Conservation (phyloP, 1,140 invertebrate species). For the Stegodyphus mimosarum region DNA sequence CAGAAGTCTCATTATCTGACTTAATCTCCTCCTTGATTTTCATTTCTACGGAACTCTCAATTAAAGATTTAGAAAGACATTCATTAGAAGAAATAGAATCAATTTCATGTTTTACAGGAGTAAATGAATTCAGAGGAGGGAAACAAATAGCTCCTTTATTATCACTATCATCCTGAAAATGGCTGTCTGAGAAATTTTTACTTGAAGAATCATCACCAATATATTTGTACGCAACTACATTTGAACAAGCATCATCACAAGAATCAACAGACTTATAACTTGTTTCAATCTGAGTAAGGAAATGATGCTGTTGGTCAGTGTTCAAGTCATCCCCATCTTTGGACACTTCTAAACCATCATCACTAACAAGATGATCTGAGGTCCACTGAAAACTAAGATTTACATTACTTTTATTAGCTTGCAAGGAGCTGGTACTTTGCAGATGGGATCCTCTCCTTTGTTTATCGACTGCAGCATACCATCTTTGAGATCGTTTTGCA, state of each 20-base stretch:
- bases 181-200: background rate
- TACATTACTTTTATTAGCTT: conserved; percentile 3
- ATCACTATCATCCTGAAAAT: background rate
- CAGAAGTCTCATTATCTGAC: background rate
- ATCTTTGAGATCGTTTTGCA: conserved; percentile 37
- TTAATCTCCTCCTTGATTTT: background rate
- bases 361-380: conserved; percentile 7
- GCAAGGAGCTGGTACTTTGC: background rate
- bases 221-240: background rate
- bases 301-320: background rate
- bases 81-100: background rate
- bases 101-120: background rate
- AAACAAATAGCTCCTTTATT: background rate
- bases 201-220: background rate
- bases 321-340: background rate
- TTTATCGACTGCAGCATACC: conserved; percentile 11
- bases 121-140: too few relatives aligned
- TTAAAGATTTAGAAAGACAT: background rate
- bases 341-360: background rate
- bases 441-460: conserved; percentile 11
- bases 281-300: background rate
- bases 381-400: background rate
- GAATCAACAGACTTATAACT: background rate
- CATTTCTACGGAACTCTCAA: background rate
- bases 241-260: background rate